Evolutionary conservation across 2,888 invertebrate genomes (phyloP).

Genomic region (Aphidoletes aphidimyza): DNA sequence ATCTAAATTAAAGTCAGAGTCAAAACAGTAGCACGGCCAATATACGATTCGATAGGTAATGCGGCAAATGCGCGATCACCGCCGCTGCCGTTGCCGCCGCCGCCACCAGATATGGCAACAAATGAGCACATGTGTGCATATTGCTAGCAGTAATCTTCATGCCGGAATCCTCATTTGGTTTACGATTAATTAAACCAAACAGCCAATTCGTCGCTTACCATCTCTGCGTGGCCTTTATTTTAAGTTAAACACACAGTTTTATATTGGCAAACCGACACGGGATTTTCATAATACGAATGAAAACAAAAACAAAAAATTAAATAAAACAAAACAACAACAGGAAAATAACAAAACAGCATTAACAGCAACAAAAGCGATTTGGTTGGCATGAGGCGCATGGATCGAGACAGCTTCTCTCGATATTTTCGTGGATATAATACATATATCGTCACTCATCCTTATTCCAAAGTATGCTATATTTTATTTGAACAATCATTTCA

Average conservation of each 20-base stretch:
- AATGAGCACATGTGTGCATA: background rate
- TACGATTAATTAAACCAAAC: constrained; percentile 14
- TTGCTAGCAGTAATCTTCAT: background rate
- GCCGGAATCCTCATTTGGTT: background rate
- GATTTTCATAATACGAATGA: background rate
- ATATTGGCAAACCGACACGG: background rate
- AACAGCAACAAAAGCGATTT: background rate
- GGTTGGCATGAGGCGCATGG: constrained; percentile 21
- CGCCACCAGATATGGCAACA: background rate
- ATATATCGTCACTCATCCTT: no score
- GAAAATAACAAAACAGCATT: background rate
- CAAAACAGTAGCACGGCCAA: background rate
- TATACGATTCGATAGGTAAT: background rate
- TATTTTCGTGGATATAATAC: background rate
- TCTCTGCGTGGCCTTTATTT: constrained; percentile 19
- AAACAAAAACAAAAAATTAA: background rate
- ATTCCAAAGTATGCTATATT: no score
- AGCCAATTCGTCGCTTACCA: background rate
- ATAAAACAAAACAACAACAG: background rate
- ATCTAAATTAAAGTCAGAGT: constrained; percentile 21
- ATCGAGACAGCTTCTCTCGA: background rate
- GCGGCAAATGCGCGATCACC: background rate
- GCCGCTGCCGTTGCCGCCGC: no score
- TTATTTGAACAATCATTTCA: no score
- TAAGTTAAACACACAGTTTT: background rate